A percentile compares a stretch with the other conserved stretches of the same genome.
Conservation (phyloP, 2,113 vertebrate species). For the Hiodon tergisus region DNA sequence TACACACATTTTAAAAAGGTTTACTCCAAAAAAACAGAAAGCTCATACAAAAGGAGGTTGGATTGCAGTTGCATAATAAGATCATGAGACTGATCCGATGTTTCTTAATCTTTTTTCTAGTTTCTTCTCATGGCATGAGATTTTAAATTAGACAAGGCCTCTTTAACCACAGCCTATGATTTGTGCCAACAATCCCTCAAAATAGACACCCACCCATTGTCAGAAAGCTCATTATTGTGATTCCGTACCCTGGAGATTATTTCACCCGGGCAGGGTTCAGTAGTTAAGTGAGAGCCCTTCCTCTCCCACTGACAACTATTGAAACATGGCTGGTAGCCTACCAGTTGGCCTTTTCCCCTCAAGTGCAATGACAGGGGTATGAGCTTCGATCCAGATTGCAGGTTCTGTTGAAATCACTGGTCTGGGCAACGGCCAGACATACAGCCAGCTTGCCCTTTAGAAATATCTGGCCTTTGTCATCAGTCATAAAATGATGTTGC, state of each 20-base stretch:
- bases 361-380: neutral
- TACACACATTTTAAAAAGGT: neutral
- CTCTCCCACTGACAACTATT: neutral
- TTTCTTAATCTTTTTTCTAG: neutral
- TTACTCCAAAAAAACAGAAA: neutral
- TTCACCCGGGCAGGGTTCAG: neutral
- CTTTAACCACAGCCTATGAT: neutral
- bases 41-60: too few species aligned
- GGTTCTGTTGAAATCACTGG: conserved; percentile 17
- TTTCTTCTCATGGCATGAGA: neutral
- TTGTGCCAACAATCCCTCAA: neutral
- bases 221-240: neutral
- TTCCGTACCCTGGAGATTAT: neutral
- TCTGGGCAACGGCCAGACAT: neutral
- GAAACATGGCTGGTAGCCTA: neutral
- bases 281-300: neutral
- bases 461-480: conserved; percentile 11
- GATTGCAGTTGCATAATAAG: too few species aligned
- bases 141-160: neutral
- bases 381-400: neutral
- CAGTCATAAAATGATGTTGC: neutral
- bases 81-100: neutral
- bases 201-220: neutral
- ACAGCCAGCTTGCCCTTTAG: conserved; percentile 1
- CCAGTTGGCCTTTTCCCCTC: neutral